These are phyloP conservation scores for Neoaliturus tenellus DNA, from an alignment of 2,888 invertebrate species.

Conservation along the genomic window DNA sequence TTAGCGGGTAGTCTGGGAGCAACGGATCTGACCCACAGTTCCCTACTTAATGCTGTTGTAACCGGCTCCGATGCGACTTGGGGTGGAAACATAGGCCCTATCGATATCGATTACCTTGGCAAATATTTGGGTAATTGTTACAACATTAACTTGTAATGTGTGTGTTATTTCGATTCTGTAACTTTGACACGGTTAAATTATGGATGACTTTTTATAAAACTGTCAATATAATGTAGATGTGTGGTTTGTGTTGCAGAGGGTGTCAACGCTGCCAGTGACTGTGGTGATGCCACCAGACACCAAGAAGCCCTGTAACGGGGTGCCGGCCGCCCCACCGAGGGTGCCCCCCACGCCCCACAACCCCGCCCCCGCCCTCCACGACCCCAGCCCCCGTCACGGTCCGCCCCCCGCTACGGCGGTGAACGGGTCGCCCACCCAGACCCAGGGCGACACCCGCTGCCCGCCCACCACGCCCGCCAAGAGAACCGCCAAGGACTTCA, in stretches of 20 bases:
- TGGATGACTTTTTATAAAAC: too few relatives aligned
- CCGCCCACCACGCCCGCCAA: slow-evolving; percentile 73
- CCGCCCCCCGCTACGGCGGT: slow-evolving; percentile 70
- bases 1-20: slow-evolving; percentile 42
- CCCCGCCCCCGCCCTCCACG: slow-evolving; percentile 69
- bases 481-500: slow-evolving; percentile 90
- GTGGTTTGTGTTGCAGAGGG: slow-evolving; percentile 61
- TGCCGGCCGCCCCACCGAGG: slow-evolving; percentile 68
- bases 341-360: slow-evolving; percentile 65
- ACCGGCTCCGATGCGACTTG: too few relatives aligned
- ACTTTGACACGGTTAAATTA: too few relatives aligned
- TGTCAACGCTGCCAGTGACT: slow-evolving; percentile 62
- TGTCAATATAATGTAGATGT: too few relatives aligned
- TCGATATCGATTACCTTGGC: background rate
- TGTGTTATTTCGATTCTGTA: too few relatives aligned
- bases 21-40: slow-evolving; percentile 37
- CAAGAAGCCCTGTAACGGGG: slow-evolving; percentile 67
- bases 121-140: too few relatives aligned
- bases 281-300: slow-evolving; percentile 59
- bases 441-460: slow-evolving; percentile 62
- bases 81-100: too few relatives aligned
- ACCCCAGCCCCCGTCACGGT: slow-evolving; percentile 67
- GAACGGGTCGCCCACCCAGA: slow-evolving; percentile 65
- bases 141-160: too few relatives aligned
- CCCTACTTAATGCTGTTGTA: background rate